A percentile compares a stretch with the other conserved stretches of the same genome.
phyloP scores from a whole-genome alignment of 2,797 vertebrate genomes.

The Sebastiscus albofasciatus region DNA sequence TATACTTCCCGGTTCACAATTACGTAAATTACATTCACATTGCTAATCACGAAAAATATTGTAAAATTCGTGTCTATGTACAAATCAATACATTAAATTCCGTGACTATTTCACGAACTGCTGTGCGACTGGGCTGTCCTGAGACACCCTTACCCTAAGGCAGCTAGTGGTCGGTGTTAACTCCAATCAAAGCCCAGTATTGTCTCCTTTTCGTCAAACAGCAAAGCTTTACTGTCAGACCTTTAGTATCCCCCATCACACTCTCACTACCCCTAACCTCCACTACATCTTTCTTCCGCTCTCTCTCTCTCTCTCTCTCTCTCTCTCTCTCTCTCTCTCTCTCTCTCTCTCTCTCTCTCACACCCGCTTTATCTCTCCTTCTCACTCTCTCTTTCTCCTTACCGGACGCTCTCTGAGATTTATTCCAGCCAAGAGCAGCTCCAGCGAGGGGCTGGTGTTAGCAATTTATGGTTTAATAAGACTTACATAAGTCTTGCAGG shows the following conservation, averaged over 20 bases:
- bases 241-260: constrained; percentile 57
- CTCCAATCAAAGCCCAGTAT: constrained; percentile 80
- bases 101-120: fast-evolving
- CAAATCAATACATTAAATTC: too few relatives aligned
- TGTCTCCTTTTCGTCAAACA: constrained; percentile 63
- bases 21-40: too few relatives aligned
- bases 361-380: constrained; percentile 66
- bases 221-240: constrained; percentile 58
- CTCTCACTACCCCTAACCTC: constrained; percentile 66
- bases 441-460: constrained; percentile 80
- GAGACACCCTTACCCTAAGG: constrained; percentile 46
- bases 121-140: not conserved
- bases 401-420: constrained; percentile 77
- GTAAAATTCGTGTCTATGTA: too few relatives aligned
- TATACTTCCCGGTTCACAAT: fast-evolving
- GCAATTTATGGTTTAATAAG: constrained; percentile 91
- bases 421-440: constrained; percentile 81
- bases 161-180: constrained; percentile 80
- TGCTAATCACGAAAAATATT: too few relatives aligned
- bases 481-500: constrained; percentile 92
- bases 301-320: constrained; percentile 59
- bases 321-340: constrained; percentile 74
- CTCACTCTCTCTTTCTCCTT: constrained; percentile 75
- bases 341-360: constrained; percentile 60
- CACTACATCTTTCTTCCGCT: constrained; percentile 53